Evolutionary conservation across 2,797 vertebrate species (phyloP), one percentile per base, ranked within the genome.

Genomic region (Girardinus metallicus): DNA sequence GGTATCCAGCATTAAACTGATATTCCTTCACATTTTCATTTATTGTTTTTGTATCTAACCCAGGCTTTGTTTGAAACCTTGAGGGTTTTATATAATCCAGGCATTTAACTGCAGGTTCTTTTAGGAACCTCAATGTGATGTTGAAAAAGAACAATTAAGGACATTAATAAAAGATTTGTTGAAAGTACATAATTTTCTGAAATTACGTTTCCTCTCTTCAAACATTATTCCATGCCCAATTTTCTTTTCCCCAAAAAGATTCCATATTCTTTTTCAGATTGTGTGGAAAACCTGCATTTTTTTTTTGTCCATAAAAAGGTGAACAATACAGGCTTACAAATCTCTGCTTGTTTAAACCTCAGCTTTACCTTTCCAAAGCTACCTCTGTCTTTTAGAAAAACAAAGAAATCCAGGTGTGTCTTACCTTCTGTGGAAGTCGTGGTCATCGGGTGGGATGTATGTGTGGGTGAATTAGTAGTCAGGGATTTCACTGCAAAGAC

Each of bases 351-450:
- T 66, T 39, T 66, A 66, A 39, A 66, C 36, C 10, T 5, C 36
- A 66, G 62, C 9, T 66, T 66, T 66, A 39, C 34, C 3, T 23
- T 53, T 39, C 10, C 15, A 23, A 39, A 66, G 9, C 34, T 39
- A 21, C 16, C 0, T 29, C 12, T 13, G n/a, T 29, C 60, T 62
- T 62, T 34, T 62, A 34, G 4, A n/a, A 12, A 55, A 53, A 49
- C 26, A 57, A 57, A 26, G 11, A 21, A 77, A 1, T 10, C 11
- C 29, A 76, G 18, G 0, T 18, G 13, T 39, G 8, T 10, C 26
- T 85, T 82, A 91, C 84, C 82, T 80, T n/a, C 1, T 1, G 4
- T 0, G 36, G 41, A 15, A 5, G 0, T 0, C 10, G 21, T 15
- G 23, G 15, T 39, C 39, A 1, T 13, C 64, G 4, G 23, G 21